Evolutionary conservation across 2,888 invertebrate species (phyloP).

Genomic region (Piscicola geometra): DNA sequence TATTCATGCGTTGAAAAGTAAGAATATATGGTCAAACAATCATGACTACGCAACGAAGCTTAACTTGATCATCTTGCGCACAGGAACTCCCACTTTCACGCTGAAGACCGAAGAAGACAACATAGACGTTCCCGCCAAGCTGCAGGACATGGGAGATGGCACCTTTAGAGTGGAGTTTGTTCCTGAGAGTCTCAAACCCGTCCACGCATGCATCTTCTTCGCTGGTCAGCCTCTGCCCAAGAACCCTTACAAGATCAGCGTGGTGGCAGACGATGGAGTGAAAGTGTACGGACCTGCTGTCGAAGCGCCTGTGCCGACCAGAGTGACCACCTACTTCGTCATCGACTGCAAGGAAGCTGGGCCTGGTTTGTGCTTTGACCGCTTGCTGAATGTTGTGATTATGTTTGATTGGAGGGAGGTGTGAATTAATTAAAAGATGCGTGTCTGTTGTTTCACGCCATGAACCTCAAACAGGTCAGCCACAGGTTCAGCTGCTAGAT

Average conservation of each 20-base stretch:
- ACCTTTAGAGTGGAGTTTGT: constrained; percentile 32
- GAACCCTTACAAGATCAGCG: constrained; percentile 53
- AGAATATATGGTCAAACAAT: too few species aligned
- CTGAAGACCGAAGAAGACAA: constrained; percentile 4
- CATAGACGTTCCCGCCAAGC: neutral
- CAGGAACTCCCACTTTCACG: constrained; percentile 4
- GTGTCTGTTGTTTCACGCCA: too few species aligned
- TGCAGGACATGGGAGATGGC: constrained; percentile 28
- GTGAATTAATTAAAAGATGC: too few species aligned
- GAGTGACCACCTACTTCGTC: constrained; percentile 72
- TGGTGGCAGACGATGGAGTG: constrained; percentile 57
- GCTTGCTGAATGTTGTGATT: neutral
- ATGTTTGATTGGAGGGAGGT: too few species aligned
- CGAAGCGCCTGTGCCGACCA: constrained; percentile 62
- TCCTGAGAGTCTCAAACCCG: neutral
- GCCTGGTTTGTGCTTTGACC: constrained; percentile 57
- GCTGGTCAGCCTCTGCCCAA: constrained; percentile 31
- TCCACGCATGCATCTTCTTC: constrained; percentile 24
- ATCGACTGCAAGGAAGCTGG: constrained; percentile 77
- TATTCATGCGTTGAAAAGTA: too few species aligned
- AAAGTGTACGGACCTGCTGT: constrained; percentile 72
- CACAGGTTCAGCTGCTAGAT: constrained; percentile 65
- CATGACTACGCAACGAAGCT: too few species aligned
- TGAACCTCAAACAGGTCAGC: constrained; percentile 64
- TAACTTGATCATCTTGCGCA: neutral